Conservation (phyloP, 1,140 invertebrate species). For the Nasonia vitripennis region DNA sequence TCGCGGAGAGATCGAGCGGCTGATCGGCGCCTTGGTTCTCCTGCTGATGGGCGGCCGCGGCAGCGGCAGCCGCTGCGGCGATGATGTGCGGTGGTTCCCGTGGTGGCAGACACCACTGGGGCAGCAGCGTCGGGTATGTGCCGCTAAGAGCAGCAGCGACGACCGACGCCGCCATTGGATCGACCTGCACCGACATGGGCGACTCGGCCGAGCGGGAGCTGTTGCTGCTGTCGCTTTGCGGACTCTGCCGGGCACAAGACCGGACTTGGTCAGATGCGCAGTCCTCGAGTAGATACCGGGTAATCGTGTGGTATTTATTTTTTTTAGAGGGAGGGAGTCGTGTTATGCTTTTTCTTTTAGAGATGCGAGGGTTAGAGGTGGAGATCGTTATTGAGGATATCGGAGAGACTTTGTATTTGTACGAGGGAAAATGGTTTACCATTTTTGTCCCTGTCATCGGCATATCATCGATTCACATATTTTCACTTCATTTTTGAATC, state of each 20-base stretch:
- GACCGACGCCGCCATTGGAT: constrained; percentile 78
- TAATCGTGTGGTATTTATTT: not conserved
- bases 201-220: constrained; percentile 75
- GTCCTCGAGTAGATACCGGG: not conserved
- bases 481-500: too few relatives aligned
- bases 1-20: constrained; percentile 87
- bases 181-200: constrained; percentile 75
- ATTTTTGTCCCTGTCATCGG: too few relatives aligned
- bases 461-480: too few relatives aligned
- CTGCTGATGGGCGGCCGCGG: constrained; percentile 67
- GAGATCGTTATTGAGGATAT: too few relatives aligned
- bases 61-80: constrained; percentile 74
- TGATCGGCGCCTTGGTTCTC: constrained; percentile 76
- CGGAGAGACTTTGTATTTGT: too few relatives aligned
- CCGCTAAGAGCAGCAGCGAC: constrained; percentile 80
- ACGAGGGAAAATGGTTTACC: too few relatives aligned
- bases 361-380: not conserved
- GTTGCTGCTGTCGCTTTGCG: constrained; percentile 74
- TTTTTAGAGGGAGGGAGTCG: too few relatives aligned
- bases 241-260: constrained; percentile 65
- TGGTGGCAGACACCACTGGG: constrained; percentile 77
- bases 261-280: not conserved
- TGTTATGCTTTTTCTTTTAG: too few relatives aligned
- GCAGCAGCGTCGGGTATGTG: constrained; percentile 74
- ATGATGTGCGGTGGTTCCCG: constrained; percentile 72